Evolutionary conservation across 2,113 vertebrate genomes (phyloP), one percentile per base, ranked within the genome.

Genomic region (Triplophysa dalaica): DNA sequence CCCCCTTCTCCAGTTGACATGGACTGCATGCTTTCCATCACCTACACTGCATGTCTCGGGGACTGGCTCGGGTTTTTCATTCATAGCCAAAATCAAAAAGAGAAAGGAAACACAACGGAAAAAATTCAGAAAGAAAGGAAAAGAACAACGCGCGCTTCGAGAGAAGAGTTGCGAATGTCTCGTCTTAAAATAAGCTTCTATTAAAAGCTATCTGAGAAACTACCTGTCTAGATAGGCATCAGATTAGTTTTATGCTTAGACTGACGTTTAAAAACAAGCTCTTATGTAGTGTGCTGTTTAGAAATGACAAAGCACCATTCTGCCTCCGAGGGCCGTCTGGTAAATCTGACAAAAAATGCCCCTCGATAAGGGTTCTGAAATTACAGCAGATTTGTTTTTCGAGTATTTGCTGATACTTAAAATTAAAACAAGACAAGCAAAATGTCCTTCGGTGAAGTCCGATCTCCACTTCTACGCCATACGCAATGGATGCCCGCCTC

Each of bases 21-120:
- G 90, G 90, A 88, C 89, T 84, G 86, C 92, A 93, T 93, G 91
- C 91, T 88, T 90, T 87, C 86, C 84, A 87, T 90, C 89, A 91
- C 88, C 89, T 87, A 89, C 91, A 91, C 84, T 84, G 83, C 83
- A 78, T 79, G 80, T 85, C 74, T 81, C 80, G 24, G 79, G 83
- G 43, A 77, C 58, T 50, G 60, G 61, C 73, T 75, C 26, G 43
- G 77, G 58, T 63, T 80, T 78, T 79, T 82, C 70, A 43, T 72
- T 81, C 76, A 45, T 82, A 83, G 85, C 84, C 86, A 87, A 86
- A 84, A 70, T 74, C 85, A 84, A 81, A 84, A 77, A 77, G 75
- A 48, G 52, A 72, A 62, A 54, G 74, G 29, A 76, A 76, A 76
- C 10, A 33, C 43, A 24, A 75, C 43, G 4, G 41, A 26, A 45